A percentile compares a stretch with the other conserved stretches of the same genome.
Conservation (phyloP, 2,888 invertebrate genomes). For the Julus scandinavius region DNA sequence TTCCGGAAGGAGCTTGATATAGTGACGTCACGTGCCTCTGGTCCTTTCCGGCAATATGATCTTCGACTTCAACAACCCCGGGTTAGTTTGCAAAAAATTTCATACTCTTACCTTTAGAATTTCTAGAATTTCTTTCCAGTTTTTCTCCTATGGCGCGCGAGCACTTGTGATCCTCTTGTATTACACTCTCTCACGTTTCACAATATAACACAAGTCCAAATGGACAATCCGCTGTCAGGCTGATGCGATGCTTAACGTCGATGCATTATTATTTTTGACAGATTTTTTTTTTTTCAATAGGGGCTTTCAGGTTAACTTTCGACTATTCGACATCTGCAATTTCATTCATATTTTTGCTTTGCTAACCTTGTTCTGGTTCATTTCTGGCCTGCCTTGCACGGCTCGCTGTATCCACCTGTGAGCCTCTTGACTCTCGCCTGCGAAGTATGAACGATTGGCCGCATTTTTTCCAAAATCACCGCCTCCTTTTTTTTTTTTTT, state of each 20-base stretch:
- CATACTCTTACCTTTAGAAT: neutral
- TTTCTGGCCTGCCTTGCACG: neutral
- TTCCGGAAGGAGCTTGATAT: neutral
- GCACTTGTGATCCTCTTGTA: neutral
- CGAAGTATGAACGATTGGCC: conserved; percentile 6
- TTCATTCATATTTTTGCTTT: conserved; percentile 17
- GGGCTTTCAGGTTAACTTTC: neutral
- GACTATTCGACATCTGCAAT: neutral
- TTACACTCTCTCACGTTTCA: neutral
- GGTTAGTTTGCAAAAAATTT: neutral
- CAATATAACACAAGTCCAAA: neutral
- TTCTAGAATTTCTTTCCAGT: neutral
- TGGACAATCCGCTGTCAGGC: neutral
- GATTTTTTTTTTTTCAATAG: neutral
- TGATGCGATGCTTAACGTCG: neutral
- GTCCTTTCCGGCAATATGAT: too few species aligned
- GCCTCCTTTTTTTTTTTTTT: neutral
- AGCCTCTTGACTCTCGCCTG: neutral
- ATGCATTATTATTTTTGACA: neutral
- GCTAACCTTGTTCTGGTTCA: conserved; percentile 42
- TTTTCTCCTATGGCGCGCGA: neutral
- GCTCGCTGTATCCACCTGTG: conserved; percentile 23
- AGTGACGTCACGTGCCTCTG: neutral
- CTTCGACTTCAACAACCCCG: too few species aligned
- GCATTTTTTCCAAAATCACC: conserved; percentile 28